These are phyloP conservation scores for Drosophila asahinai DNA, from an alignment of 1,140 invertebrate species.

Conservation along the genomic window DNA sequence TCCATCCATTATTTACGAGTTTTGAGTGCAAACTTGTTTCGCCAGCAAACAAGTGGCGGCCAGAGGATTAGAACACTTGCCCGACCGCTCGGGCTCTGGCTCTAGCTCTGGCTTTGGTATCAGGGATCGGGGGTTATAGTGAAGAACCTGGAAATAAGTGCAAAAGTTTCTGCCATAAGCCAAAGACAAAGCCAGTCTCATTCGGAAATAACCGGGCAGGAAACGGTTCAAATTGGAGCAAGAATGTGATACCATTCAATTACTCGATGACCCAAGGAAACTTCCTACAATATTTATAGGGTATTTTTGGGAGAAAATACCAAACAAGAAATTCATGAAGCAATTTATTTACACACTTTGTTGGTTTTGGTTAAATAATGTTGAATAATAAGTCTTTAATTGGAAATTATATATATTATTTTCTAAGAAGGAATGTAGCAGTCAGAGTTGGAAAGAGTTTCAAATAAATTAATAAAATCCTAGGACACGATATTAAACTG, in stretches of 20 bases:
- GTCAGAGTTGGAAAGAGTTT: neutral
- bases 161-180: slow-evolving; percentile 66
- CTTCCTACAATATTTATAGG: slow-evolving; percentile 5
- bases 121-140: slow-evolving; percentile 1
- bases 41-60: slow-evolving; percentile 77
- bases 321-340: neutral
- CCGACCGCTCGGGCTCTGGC: slow-evolving; percentile 58
- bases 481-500: too few species aligned
- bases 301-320: neutral
- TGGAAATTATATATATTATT: neutral
- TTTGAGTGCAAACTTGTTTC: slow-evolving; percentile 81
- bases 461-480: neutral
- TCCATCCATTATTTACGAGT: slow-evolving; percentile 82
- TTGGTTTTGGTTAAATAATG: neutral
- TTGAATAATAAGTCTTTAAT: neutral
- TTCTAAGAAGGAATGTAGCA: neutral
- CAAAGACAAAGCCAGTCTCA: slow-evolving; percentile 67
- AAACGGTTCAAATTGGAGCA: slow-evolving; percentile 12
- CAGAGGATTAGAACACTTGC: slow-evolving; percentile 76
- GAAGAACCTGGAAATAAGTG: slow-evolving; percentile 62
- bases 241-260: slow-evolving; percentile 7
- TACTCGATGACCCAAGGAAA: slow-evolving; percentile 2
- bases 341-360: neutral
- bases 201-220: slow-evolving; percentile 20
- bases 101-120: neutral